These are phyloP conservation scores for Acanthaster planci DNA, from an alignment of 35 echinoderm and acorn worm genomes.

Conservation along the genomic window DNA sequence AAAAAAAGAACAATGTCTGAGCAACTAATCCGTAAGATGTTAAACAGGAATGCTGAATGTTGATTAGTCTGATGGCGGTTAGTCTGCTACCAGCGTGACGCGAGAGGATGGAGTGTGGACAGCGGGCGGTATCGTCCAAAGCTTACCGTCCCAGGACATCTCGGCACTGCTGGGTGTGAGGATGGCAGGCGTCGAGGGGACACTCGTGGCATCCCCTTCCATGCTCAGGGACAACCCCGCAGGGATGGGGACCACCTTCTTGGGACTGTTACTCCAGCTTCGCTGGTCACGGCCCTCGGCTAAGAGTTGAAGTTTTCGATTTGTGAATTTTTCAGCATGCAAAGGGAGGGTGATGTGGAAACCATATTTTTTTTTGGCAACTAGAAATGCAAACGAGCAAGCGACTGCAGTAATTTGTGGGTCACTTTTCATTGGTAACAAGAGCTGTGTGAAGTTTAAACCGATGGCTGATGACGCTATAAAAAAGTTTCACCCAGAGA, in stretches of 20 bases:
- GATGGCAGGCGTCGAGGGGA: constrained; percentile 54
- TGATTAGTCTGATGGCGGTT: not conserved
- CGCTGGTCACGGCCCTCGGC: not conserved
- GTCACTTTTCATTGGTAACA: too few relatives aligned
- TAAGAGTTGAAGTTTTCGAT: not conserved
- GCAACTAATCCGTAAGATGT: too few relatives aligned
- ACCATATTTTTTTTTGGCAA: too few relatives aligned
- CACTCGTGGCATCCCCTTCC: constrained; percentile 53
- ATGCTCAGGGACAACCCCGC: constrained; percentile 42
- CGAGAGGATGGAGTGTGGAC: not conserved
- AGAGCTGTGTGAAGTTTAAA: too few relatives aligned
- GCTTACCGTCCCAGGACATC: constrained; percentile 96
- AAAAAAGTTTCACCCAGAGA: too few relatives aligned
- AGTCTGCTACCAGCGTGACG: not conserved
- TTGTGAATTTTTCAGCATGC: too few relatives aligned
- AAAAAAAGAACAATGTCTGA: too few relatives aligned
- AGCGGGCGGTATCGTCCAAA: not conserved
- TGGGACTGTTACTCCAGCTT: not conserved
- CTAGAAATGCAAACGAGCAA: too few relatives aligned
- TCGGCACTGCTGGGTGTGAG: constrained; percentile 84
- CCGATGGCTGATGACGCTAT: too few relatives aligned
- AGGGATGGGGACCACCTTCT: constrained; percentile 12
- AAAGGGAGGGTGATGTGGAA: too few relatives aligned
- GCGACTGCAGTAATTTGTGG: too few relatives aligned
- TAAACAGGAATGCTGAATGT: too few relatives aligned